Conservation (phyloP, 2,888 invertebrate genomes). For the Geophilus truncorum region DNA sequence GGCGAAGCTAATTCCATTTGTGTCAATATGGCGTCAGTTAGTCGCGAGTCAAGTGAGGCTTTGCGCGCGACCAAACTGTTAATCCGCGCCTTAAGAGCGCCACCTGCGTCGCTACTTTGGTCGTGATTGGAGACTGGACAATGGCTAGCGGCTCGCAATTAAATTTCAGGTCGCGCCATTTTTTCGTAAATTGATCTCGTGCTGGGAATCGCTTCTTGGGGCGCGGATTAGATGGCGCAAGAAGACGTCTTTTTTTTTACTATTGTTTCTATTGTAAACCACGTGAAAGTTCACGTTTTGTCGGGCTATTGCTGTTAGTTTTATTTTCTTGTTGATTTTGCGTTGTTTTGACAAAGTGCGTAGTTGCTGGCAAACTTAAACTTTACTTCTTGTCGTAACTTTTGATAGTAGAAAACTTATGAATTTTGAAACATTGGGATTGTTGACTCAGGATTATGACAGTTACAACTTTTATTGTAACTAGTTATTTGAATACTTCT, state of each 20-base stretch:
- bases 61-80: not conserved
- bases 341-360: too few relatives aligned
- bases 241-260: not conserved
- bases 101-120: not conserved
- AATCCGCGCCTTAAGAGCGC: not conserved
- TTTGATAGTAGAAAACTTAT: too few relatives aligned
- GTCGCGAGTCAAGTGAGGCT: not conserved
- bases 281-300: too few relatives aligned
- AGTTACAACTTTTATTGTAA: too few relatives aligned
- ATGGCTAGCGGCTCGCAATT: not conserved
- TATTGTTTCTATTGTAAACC: not conserved
- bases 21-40: constrained; percentile 5
- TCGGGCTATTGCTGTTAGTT: too few relatives aligned
- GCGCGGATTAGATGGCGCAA: not conserved
- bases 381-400: too few relatives aligned
- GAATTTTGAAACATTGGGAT: too few relatives aligned
- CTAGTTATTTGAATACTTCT: too few relatives aligned
- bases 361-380: too few relatives aligned
- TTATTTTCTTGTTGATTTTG: too few relatives aligned
- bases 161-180: not conserved
- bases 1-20: not conserved
- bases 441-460: too few relatives aligned
- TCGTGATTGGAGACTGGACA: not conserved
- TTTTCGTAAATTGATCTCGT: not conserved
- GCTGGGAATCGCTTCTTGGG: not conserved